Percentiles rank a stretch among this genome's conserved stretches.
Evolutionary conservation across 2,113 vertebrate species (phyloP).

Genomic region (Motacilla tschutschensis): DNA sequence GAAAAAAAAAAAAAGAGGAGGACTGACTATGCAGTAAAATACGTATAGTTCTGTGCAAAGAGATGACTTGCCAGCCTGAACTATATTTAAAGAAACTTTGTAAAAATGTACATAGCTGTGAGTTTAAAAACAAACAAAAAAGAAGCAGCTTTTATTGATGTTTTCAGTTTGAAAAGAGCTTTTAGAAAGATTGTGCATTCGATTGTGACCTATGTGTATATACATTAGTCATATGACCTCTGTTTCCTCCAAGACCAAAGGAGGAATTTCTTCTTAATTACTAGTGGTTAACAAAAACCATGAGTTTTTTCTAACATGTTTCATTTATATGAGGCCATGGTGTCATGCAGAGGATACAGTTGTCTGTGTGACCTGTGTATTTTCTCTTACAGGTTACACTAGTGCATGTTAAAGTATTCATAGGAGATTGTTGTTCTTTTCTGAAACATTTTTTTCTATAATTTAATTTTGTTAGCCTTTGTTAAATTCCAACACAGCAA

Average conservation of each 20-base stretch:
- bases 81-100: conserved; percentile 89
- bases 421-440: conserved; percentile 56
- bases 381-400: conserved; percentile 68
- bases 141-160: conserved; percentile 78
- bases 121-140: conserved; percentile 70
- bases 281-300: conserved; percentile 59
- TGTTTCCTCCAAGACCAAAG: conserved; percentile 63
- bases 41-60: conserved; percentile 71
- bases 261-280: conserved; percentile 66
- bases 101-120: conserved; percentile 83
- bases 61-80: conserved; percentile 83
- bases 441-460: conserved; percentile 28
- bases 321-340: conserved; percentile 60
- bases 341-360: conserved; percentile 50
- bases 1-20: conserved; percentile 57
- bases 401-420: conserved; percentile 75
- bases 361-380: conserved; percentile 64
- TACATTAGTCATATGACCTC: conserved; percentile 76
- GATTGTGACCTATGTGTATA: conserved; percentile 85
- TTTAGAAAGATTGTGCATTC: conserved; percentile 81
- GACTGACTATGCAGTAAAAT: conserved; percentile 74
- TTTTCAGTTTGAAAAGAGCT: conserved; percentile 83
- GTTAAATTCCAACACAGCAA: conserved; percentile 12
- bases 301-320: conserved; percentile 60
- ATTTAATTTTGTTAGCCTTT: conserved; percentile 60